Evolutionary conservation across 2,888 invertebrate genomes (phyloP).

Genomic region (Athalia rosae): DNA sequence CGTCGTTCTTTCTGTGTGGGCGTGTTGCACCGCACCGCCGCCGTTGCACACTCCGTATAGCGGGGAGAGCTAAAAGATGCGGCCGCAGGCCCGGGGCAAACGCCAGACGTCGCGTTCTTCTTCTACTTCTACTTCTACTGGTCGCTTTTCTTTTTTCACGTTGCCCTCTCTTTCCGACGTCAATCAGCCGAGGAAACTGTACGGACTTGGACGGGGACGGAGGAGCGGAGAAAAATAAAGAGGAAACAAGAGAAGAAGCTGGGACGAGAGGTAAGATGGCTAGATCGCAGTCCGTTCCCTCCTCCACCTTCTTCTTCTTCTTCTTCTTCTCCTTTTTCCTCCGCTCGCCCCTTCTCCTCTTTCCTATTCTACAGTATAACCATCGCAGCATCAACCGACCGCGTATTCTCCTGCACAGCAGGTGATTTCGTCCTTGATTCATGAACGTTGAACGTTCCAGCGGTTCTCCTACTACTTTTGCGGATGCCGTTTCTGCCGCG

Average conservation of each 20-base stretch:
- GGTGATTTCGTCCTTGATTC: conserved; percentile 45
- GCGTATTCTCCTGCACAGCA: conserved; percentile 36
- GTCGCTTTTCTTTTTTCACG: neutral
- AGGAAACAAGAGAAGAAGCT: neutral
- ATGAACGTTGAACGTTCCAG: conserved; percentile 36
- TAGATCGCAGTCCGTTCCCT: conserved; percentile 1
- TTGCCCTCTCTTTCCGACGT: neutral
- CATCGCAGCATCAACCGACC: neutral
- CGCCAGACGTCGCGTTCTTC: neutral
- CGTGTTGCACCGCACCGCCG: no score
- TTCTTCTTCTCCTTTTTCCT: neutral
- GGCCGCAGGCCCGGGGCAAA: no score
- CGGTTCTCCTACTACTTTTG: neutral
- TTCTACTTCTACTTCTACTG: neutral
- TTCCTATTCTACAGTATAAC: neutral
- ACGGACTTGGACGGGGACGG: neutral
- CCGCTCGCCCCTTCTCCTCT: neutral
- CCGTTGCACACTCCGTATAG: no score
- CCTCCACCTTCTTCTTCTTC: neutral
- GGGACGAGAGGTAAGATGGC: conserved; percentile 13
- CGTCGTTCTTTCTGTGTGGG: no score
- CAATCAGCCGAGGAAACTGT: neutral
- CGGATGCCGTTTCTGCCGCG: neutral
- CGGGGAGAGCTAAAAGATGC: no score
- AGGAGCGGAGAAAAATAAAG: neutral